Evolutionary conservation across 2,888 invertebrate species (phyloP), one percentile per base, ranked within the genome.

Genomic region (Gymnocheta viridis): DNA sequence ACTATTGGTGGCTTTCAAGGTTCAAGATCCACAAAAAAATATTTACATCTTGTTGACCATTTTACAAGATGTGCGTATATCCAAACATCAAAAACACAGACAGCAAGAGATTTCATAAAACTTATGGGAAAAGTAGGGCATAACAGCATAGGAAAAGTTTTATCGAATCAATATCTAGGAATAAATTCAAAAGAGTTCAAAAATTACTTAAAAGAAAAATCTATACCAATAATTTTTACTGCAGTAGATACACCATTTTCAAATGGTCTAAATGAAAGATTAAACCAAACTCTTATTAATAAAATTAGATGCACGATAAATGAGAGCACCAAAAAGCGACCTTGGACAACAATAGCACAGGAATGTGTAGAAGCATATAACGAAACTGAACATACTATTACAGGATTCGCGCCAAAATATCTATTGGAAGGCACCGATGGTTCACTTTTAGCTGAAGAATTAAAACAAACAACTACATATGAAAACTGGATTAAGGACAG

Each of bases 111-210:
- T 84, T 89, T 89, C 54, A 87, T 89, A 60, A 89, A 88, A 83
- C 58, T 89, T 54, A 56, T 73, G 2, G 64, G 86, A n/a, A 87
- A 81, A 2, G 72, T 86, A 19, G n/a, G 47, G 77, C 54, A 88
- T 85, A 62, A 27, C 12, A 44, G 87, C 24, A 88, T 89, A 72
- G 84, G 73, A 19, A 87, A 85, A 49, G 60, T 89, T n/a, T 72
- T 90, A 47, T 47, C 76, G 4, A 66, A 76, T 47, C 89, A 89
- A 86, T 89, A 89, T 73, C 86, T 88, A 14, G 88, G 88, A 38
- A 87, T 89, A 70, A 89, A 89, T 82, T 89, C 89, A 14, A 87
- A 85, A 66, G 87, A 89, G 82, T 88, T 89, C 44, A 89, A 89
- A 83, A 73, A 82, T 32, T 89, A 85, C 82, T 80, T 89, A 79